Evolutionary conservation across 2,888 invertebrate genomes (phyloP), one percentile per base, ranked within the genome.

Genomic region (Marasmarcha lunaedactyla): DNA sequence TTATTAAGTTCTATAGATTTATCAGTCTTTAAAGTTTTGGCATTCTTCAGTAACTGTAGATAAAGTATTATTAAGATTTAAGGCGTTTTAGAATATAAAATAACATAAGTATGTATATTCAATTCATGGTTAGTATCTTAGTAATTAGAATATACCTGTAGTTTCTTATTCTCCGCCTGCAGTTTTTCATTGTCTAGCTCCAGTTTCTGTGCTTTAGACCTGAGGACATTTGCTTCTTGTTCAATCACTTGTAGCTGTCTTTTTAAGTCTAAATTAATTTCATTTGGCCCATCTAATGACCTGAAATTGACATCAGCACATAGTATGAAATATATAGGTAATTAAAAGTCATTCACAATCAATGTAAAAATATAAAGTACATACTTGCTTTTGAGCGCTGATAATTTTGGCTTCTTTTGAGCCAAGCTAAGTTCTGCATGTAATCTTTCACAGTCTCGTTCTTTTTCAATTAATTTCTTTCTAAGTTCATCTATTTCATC

Each of bases 381-480:
- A 69, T 72, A 88, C 88, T 88, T 88, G 85, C 87, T 87, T 63
- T 88, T 88, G 33, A 78, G 79, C 40, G 88, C 74, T 40, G 86
- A 85, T 46, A 81, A 86, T 63, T 89, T 89, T 36, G 87, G 83
- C 67, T 86, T 85, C 60, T 88, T 88, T 52, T 87, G 87, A 10
- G 85, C 73, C 13, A 88, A 60, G 51, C 88, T 88, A 14, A 91
- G 69, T 69, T 93, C 92, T 1, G 90, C 87, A 50, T 91, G 89
- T 39, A 94, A 73, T 49, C 90, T 85, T 70, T 93, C 93, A 53
- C 91, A 89, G 51, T 91, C 90, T 50, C 91, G 85, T 68, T 95
- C 94, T 63, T 93, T 94, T 66, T 94, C 93, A 40, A 90, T 89
- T 1, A 94, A 66, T 58, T 91, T 90, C 62, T 90, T 90, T 45